Conservation (phyloP, 2,797 vertebrate species). For the Danio aesculapii region DNA sequence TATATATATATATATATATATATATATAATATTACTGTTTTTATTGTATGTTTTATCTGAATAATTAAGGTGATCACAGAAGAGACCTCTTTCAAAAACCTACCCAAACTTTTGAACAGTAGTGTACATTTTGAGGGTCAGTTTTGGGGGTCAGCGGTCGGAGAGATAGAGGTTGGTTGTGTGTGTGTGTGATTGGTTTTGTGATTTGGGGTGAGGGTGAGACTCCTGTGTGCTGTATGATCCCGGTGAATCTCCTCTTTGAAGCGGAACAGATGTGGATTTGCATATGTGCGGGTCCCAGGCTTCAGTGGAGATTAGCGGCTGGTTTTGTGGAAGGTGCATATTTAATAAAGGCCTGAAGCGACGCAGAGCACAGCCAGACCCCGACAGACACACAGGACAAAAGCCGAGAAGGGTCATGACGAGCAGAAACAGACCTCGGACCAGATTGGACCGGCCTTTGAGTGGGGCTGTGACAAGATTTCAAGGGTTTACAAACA, state of each 20-base stretch:
- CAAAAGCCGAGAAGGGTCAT: constrained; percentile 85
- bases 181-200: constrained; percentile 59
- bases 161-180: constrained; percentile 52
- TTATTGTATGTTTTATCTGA: too few relatives aligned
- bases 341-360: constrained; percentile 99
- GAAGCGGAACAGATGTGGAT: constrained; percentile 99
- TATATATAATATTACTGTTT: too few relatives aligned
- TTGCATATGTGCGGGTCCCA: constrained; percentile 99
- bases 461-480: constrained; percentile 79
- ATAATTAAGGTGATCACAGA: too few relatives aligned
- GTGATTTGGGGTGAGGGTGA: constrained; percentile 42
- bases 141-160: constrained; percentile 52
- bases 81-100: too few relatives aligned
- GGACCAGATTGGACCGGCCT: constrained; percentile 77
- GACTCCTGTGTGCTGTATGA: constrained; percentile 81
- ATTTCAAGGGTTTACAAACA: constrained; percentile 82
- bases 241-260: constrained; percentile 95
- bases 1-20: too few relatives aligned
- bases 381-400: constrained; percentile 86
- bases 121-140: not conserved
- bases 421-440: constrained; percentile 64
- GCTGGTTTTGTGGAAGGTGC: constrained; percentile 86
- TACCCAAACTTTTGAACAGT: too few relatives aligned
- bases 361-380: constrained; percentile 83
- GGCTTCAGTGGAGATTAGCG: constrained; percentile 98